Evolutionary conservation across 2,797 vertebrate species (phyloP), one percentile per base, ranked within the genome.

Genomic region (Darevskia nairensis): DNA sequence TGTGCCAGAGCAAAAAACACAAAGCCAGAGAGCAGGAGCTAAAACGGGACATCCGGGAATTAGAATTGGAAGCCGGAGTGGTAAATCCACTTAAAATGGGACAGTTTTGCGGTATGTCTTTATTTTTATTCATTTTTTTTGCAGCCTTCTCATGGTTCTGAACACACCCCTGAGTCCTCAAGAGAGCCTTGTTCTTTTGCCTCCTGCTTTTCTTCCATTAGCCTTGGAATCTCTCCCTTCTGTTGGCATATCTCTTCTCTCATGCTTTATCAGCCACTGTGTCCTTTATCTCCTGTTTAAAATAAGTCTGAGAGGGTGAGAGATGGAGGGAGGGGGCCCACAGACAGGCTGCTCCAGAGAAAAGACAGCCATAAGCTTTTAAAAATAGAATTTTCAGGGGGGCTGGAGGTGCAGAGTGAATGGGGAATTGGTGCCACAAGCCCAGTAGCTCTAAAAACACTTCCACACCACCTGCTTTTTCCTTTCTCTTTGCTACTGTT

Each of bases 311-410:
- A 93, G 82, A 88, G n/a, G 75, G 86, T 17, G 80, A 39, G 83
- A 85, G 86, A 80, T 80, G 25, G 89, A 87, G 69, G 59, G 68
- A 29, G 19, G 55, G 39, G 85, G 21, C 50, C 50, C 11, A 44
- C 23, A 6, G 3, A 8, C 25, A 79, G 68, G 89, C 93, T 87
- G 59, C 91, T 92, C 77, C 9, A 92, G 95, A 95, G 76, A 89
- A 90, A 96, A 96, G 79, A 89, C 94, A 96, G 95, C 90, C 91
- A 86, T 68, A 21, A 35, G 50, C 32, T 89, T 91, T 93, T 95
- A 95, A 96, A 96, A 95, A 96, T 94, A 97, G 92, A 87, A 85
- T 2, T 72, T 68, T 10, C 46, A n/a, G 85, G 85, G 64, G 88
- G 75, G 89, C 0, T 0, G 55, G 39, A 88, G 92, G 88, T 92